Base-by-base conservation (phyloP, 2,113 vertebrate species). In the Paramormyrops kingsleyae region DNA sequence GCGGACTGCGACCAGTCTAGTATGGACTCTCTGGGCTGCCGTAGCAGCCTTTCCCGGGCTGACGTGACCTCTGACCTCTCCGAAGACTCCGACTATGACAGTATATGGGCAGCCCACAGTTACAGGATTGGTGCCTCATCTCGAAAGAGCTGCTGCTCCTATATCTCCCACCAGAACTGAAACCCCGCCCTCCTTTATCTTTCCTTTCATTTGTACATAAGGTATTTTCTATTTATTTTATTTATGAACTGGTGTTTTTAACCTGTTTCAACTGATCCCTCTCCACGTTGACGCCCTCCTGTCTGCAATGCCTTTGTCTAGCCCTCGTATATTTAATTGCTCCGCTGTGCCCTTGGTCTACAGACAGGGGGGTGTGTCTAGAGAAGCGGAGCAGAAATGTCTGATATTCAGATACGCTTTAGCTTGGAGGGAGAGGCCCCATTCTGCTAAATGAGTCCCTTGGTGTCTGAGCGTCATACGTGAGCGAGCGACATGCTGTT, bases 31-130 rank as follows among this genome's bases (percentile, higher is more conserved):
- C 95, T 97, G 93, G 98, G 97, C 94, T 98, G 98, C 94, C 99
- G 98, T 95, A 98, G 98, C 97, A 99, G 99, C 93, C 96, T 99
- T 95, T 98, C 98, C 77, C 97, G 98, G 94, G 96, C 98, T 94
- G 99, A 99, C 93, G 96, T 94, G 94, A 95, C 97, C 96, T 99
- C 99, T 93, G 99, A 99, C 96, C 97, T 98, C 93, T 98, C 98
- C 91, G 99, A 99, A 97, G 99, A 99, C 97, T 99, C 99, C 94
- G 99, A 99, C 96, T 99, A 97, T 97, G 99, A 99, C 97, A 99
- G 98, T 97, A 96, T 99, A 97, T 99, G 99, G 99, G 98, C 97
- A 96, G 97, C 97, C 96, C 98, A 99, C 97, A 99, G 98, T 98
- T 99, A 99, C 97, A 98, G 98, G 96, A 99, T 97, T 97, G 98